A percentile compares a stretch with the other conserved stretches of the same genome.
Evolutionary conservation across 2,797 vertebrate genomes (phyloP).

Genomic region (Falco cherrug): DNA sequence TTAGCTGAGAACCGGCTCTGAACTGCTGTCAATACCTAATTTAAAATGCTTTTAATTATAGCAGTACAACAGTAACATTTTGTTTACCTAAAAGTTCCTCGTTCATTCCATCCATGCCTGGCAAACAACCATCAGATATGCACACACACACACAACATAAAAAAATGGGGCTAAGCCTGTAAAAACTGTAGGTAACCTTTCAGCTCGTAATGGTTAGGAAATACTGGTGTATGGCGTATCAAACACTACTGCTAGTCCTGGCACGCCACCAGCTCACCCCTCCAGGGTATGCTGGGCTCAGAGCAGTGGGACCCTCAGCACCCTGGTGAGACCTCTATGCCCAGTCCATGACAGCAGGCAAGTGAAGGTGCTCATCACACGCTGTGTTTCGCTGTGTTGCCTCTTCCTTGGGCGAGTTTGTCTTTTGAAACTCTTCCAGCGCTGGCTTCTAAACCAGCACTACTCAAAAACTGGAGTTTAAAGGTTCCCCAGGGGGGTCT

Average conservation of each 20-base stretch:
- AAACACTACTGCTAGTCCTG: not conserved
- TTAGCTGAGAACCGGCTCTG: not conserved
- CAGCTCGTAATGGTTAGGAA: not conserved
- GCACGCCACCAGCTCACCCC: not conserved
- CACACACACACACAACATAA: not conserved
- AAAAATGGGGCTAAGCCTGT: not conserved
- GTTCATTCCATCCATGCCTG: not conserved
- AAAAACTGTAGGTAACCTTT: not conserved
- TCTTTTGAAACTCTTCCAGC: not conserved
- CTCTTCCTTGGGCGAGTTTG: not conserved
- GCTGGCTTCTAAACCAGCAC: not conserved
- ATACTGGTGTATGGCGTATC: rapidly evolving
- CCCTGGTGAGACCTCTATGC: rapidly evolving
- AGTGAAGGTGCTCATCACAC: not conserved
- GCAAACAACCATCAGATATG: not conserved
- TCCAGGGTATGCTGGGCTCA: not conserved
- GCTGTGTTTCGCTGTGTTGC: rapidly evolving
- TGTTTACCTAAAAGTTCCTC: slow-evolving; percentile 19
- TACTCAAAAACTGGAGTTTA: not conserved
- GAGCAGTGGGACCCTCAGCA: not conserved
- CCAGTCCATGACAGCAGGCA: rapidly evolving
- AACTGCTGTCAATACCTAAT: slow-evolving; percentile 27
- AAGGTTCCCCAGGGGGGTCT: not conserved
- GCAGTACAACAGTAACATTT: not conserved
- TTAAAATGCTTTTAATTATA: slow-evolving; percentile 25